Evolutionary conservation across 2,113 vertebrate species (phyloP).

Genomic region (Mormyrus iriodes): DNA sequence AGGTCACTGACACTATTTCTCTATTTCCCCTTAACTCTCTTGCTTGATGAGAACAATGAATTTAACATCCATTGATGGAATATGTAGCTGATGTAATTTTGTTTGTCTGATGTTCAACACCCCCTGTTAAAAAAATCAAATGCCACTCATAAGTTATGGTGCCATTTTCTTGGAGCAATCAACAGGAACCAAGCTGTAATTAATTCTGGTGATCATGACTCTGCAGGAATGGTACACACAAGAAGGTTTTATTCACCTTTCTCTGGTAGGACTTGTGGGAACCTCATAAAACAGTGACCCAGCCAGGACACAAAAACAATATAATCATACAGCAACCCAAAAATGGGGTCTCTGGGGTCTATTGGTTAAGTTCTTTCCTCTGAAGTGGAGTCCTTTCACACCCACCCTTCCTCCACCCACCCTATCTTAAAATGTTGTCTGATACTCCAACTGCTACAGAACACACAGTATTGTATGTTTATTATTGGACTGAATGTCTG

Average conservation of each 20-base stretch:
- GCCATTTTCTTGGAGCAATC: not conserved
- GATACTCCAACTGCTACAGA: not conserved
- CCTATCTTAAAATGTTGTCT: not conserved
- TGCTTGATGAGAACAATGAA: conserved; percentile 12
- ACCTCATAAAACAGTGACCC: conserved; percentile 5
- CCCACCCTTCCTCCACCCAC: not conserved
- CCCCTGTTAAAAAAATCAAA: not conserved
- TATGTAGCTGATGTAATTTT: conserved; percentile 2
- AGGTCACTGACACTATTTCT: not conserved
- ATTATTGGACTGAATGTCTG: not conserved
- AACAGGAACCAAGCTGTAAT: not conserved
- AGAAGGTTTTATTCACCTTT: not conserved
- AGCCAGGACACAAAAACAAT: not conserved
- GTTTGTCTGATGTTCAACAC: not conserved
- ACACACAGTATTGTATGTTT: not conserved
- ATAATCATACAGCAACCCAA: conserved; percentile 13
- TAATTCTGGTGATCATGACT: not conserved
- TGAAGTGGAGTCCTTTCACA: not conserved
- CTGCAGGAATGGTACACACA: not conserved
- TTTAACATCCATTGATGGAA: not conserved
- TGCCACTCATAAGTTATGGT: not conserved
- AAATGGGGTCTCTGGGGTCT: conserved; percentile 15
- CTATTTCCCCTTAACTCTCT: too few relatives aligned
- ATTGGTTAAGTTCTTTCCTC: conserved; percentile 12
- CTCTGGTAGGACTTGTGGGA: not conserved